These are phyloP conservation scores for Choreutis nemorana DNA, from an alignment of 2,888 invertebrate species.

Conservation along the genomic window DNA sequence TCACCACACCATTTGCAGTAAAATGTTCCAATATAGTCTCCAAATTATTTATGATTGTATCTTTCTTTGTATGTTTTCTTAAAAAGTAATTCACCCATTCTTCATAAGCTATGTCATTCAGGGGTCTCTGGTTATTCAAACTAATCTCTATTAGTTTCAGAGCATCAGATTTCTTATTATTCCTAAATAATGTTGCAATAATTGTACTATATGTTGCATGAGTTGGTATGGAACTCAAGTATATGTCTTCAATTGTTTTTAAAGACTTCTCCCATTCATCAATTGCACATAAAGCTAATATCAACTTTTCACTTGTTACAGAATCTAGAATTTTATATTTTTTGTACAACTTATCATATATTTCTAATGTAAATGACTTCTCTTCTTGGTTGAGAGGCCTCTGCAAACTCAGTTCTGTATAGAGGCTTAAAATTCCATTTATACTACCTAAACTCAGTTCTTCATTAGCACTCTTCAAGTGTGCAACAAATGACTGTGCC, in stretches of 20 bases:
- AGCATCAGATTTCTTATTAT: slow-evolving; percentile 65
- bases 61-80: slow-evolving; percentile 35
- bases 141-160: slow-evolving; percentile 69
- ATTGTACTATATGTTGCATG: slow-evolving; percentile 57
- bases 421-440: slow-evolving; percentile 65
- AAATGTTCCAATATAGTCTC: slow-evolving; percentile 68
- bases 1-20: slow-evolving; percentile 40
- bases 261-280: slow-evolving; percentile 70
- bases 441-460: slow-evolving; percentile 65
- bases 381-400: slow-evolving; percentile 41
- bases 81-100: slow-evolving; percentile 60
- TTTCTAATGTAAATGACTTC: slow-evolving; percentile 59
- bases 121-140: slow-evolving; percentile 39
- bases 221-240: slow-evolving; percentile 50
- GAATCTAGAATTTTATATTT: slow-evolving; percentile 69
- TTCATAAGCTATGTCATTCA: slow-evolving; percentile 52
- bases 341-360: slow-evolving; percentile 50
- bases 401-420: slow-evolving; percentile 37
- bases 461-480: slow-evolving; percentile 50
- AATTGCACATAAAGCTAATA: slow-evolving; percentile 70
- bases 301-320: slow-evolving; percentile 65
- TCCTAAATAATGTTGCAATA: slow-evolving; percentile 66
- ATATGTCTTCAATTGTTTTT: slow-evolving; percentile 67
- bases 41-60: slow-evolving; percentile 39
- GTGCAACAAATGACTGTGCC: slow-evolving; percentile 66